Base-by-base conservation (phyloP, 2,113 vertebrate genomes). In the Prietella phreatophila region DNA sequence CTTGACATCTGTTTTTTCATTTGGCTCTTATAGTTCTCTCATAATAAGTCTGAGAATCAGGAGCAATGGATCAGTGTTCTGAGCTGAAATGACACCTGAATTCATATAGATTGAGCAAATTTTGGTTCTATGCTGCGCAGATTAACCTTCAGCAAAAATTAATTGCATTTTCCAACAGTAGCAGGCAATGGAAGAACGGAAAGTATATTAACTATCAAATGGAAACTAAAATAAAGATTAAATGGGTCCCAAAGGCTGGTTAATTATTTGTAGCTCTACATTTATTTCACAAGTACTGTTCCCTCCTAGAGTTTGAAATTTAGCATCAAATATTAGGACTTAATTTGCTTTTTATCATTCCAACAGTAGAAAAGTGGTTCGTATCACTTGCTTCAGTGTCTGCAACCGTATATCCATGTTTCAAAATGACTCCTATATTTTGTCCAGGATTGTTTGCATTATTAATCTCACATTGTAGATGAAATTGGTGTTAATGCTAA, bases 61-160 rank as follows among this genome's bases (percentile, higher is more conserved):
- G 20, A 58, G 85, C 47, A 79, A 84, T 71, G 75, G 30, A 80
- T 86, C 83, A 79, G 4, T 85, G 79, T 39, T 60, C 22, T 67
- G 58, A 60, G 33, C 60, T 79, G 63, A 79, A 85, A 83, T 83
- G 36, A 83, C n/a, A 82, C n/a, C 82, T 82, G 58, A 58, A 79
- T 86, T 42, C 83, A 88, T 88, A 47, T 63, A 47, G 39, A 85
- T 67, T 82, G 86, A 81, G 42, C 42, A 9, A 22, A 58, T 67
- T 76, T 83, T 39, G 73, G 85, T 75, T 36, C 42, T 75, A 22
- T 65, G 79, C 15, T 27, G 73, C 36, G 53, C 84, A 86, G 79
- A 86, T 90, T 86, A 90, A 86, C 80, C 71, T 90, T 83, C 86
- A 76, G 42, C 73, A 78, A n/a, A 88, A 90, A 90, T 19, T 71